Percentiles rank a stretch among this genome's conserved stretches.
phyloP scores from a whole-genome alignment of 2,797 vertebrate species.

The Lindbergichthys nudifrons region DNA sequence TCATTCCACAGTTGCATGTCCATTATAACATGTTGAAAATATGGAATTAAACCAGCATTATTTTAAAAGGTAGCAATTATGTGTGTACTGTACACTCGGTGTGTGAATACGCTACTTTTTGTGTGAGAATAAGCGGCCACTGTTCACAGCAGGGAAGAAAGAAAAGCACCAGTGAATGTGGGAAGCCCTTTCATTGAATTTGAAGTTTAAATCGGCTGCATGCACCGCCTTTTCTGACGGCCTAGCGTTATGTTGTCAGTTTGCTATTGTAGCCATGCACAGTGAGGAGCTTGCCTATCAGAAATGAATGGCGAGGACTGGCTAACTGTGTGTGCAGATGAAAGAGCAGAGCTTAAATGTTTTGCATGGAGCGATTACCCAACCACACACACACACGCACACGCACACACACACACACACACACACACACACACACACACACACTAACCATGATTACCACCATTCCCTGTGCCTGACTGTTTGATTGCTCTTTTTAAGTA shows the following conservation, averaged over 20 bases:
- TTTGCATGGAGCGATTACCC: conserved; percentile 71
- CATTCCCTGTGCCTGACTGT: conserved; percentile 1
- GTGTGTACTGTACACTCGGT: conserved; percentile 20
- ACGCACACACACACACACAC: conserved; percentile 17
- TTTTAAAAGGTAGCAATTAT: conserved; percentile 40
- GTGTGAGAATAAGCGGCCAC: conserved; percentile 50
- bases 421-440: conserved; percentile 6
- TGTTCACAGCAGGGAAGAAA: conserved; percentile 62
- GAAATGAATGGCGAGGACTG: conserved; percentile 67
- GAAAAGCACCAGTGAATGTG: conserved; percentile 55
- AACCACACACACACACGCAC: conserved; percentile 13
- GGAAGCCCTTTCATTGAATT: conserved; percentile 68
- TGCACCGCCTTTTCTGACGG: conserved; percentile 48
- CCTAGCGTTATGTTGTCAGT: conserved; percentile 65
- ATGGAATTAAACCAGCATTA: conserved; percentile 12
- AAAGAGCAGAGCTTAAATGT: conserved; percentile 73
- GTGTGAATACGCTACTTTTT: conserved; percentile 35
- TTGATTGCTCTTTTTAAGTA: conserved; percentile 2
- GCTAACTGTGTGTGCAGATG: conserved; percentile 73
- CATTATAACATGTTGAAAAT: conserved; percentile 34
- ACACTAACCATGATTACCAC: conserved; percentile 4
- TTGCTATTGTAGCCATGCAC: conserved; percentile 66
- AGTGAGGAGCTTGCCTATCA: conserved; percentile 69
- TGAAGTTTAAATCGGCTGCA: conserved; percentile 74
- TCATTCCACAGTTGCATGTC: conserved; percentile 20